Conservation (phyloP, 1,140 invertebrate species). For the Zaprionus ghesquierei region DNA sequence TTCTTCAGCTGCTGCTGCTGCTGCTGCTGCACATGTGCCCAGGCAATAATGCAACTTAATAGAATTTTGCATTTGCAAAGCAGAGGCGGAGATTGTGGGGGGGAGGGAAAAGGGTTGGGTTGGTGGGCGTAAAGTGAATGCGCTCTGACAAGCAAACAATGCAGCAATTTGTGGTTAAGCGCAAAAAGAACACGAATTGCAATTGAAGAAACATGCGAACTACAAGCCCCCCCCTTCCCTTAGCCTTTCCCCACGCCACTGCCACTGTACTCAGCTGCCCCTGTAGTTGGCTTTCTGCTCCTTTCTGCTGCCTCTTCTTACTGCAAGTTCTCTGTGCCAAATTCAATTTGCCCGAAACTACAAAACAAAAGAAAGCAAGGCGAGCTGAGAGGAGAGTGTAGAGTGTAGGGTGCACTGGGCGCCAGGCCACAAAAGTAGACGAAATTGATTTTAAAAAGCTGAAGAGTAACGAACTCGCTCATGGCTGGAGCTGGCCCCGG, state of each 20-base stretch:
- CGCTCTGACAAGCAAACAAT: conserved; percentile 49
- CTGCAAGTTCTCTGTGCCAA: conserved; percentile 62
- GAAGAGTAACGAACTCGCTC: conserved; percentile 1
- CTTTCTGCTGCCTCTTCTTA: neutral
- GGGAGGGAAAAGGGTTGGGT: neutral
- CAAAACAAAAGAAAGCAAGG: conserved; percentile 54
- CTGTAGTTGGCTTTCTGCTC: too few relatives aligned
- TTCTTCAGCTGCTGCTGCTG: neutral
- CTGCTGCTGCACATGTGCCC: conserved; percentile 39
- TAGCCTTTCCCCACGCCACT: neutral
- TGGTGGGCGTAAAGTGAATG: conserved; percentile 3
- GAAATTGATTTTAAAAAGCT: conserved; percentile 79
- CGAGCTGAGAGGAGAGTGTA: neutral
- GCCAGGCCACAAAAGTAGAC: conserved; percentile 61
- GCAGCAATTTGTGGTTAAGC: conserved; percentile 61
- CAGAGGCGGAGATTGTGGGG: neutral
- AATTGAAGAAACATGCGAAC: conserved; percentile 63
- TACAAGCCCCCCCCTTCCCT: conserved; percentile 13
- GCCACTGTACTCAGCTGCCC: neutral
- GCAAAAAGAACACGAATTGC: conserved; percentile 49
- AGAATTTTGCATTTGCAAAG: conserved; percentile 45
- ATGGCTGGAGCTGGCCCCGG: conserved; percentile 3
- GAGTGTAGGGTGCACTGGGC: neutral
- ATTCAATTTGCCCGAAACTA: conserved; percentile 75
- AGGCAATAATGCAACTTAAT: conserved; percentile 54